These are phyloP conservation scores for Margarornis squamiger DNA, from an alignment of 2,797 vertebrate genomes.

Conservation along the genomic window DNA sequence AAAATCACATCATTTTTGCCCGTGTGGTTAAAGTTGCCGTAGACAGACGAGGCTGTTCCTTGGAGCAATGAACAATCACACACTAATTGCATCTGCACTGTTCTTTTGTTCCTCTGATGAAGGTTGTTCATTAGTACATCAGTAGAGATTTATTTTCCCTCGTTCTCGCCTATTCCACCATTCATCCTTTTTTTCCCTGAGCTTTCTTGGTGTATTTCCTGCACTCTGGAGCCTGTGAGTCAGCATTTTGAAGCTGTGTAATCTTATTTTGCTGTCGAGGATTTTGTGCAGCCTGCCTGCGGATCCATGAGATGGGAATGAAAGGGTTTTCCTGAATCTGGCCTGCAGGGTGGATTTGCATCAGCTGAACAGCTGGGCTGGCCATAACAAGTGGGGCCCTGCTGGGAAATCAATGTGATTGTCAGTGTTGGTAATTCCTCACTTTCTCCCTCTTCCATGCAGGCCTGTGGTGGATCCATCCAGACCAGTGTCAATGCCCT, in stretches of 20 bases:
- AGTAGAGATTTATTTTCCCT: neutral
- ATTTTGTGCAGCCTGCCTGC: neutral
- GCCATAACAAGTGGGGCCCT: neutral
- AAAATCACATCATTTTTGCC: accelerated
- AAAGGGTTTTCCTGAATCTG: neutral
- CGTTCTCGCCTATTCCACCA: neutral
- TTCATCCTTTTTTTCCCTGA: neutral
- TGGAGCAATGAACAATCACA: accelerated
- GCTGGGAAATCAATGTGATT: neutral
- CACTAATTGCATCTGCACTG: accelerated
- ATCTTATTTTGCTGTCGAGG: neutral
- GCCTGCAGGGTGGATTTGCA: neutral
- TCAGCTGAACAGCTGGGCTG: neutral
- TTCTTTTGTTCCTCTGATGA: neutral
- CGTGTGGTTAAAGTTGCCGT: accelerated
- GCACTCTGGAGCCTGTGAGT: neutral
- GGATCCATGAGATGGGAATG: neutral
- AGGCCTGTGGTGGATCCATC: slow-evolving; percentile 98
- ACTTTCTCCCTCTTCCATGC: neutral
- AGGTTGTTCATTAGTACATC: no score
- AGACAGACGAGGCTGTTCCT: neutral
- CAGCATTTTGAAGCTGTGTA: neutral
- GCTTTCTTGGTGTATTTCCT: neutral
- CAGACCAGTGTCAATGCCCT: slow-evolving; percentile 91
- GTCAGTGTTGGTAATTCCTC: accelerated